Percentiles rank a stretch among this genome's conserved stretches.
Evolutionary conservation across 1,140 invertebrate genomes (phyloP).

Genomic region (Hyphantria cunea): DNA sequence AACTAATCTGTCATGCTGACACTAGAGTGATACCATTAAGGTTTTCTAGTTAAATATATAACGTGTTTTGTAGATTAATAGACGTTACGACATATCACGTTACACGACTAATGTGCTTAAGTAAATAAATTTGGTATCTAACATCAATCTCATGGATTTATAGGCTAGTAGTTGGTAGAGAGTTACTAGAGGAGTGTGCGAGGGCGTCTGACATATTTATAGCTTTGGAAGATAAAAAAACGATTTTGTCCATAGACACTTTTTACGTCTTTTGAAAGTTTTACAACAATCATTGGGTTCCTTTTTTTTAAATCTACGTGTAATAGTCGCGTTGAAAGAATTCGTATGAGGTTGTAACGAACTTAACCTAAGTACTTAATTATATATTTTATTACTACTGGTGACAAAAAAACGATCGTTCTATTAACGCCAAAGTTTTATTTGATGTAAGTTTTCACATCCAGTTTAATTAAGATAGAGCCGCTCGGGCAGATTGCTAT

Average conservation of each 20-base stretch:
- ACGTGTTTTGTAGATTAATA: conserved; percentile 72
- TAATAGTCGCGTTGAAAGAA: conserved; percentile 49
- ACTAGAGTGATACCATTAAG: conserved; percentile 38
- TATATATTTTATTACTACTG: conserved; percentile 6
- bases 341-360: conserved; percentile 46
- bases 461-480: conserved; percentile 59
- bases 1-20: conserved; percentile 36
- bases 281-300: conserved; percentile 43
- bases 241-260: conserved; percentile 45
- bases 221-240: conserved; percentile 63
- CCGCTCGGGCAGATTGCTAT: conserved; percentile 55
- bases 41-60: conserved; percentile 46
- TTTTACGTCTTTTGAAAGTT: conserved; percentile 55
- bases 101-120: conserved; percentile 67
- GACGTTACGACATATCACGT: conserved; percentile 65
- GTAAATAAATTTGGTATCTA: conserved; percentile 73
- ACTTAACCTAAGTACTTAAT: conserved; percentile 6
- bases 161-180: conserved; percentile 61
- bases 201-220: conserved; percentile 74
- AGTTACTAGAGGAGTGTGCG: conserved; percentile 51
- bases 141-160: conserved; percentile 76
- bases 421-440: conserved; percentile 26
- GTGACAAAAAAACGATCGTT: conserved; percentile 21
- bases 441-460: conserved; percentile 41
- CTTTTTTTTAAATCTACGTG: conserved; percentile 39